Conservation (phyloP, 2,113 vertebrate species). For the Anguilla japonica region DNA sequence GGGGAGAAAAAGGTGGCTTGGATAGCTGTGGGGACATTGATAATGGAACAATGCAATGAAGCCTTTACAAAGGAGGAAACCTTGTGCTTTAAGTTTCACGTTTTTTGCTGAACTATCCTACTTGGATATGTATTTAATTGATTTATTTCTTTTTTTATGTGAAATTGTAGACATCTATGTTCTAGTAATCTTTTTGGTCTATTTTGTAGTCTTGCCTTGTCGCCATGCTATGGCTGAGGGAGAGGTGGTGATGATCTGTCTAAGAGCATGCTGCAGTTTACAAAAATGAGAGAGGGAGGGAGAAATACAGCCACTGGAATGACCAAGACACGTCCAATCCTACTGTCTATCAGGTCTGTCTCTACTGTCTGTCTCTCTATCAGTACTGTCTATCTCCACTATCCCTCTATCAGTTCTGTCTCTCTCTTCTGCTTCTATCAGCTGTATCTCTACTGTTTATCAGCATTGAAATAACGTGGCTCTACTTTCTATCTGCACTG, state of each 20-base stretch:
- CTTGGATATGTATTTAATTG: not conserved
- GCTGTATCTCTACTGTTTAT: not conserved
- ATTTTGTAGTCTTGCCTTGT: constrained; percentile 2
- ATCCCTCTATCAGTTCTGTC: not conserved
- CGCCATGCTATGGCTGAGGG: not conserved
- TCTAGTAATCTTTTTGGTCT: not conserved
- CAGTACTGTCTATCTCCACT: too few relatives aligned
- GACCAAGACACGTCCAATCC: too few relatives aligned
- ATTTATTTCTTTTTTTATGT: not conserved
- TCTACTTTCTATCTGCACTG: not conserved
- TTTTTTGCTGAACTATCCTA: constrained; percentile 14
- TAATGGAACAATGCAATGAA: constrained; percentile 14
- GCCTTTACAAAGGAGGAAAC: constrained; percentile 4
- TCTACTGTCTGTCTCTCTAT: too few relatives aligned
- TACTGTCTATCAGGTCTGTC: too few relatives aligned
- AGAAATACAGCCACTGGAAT: too few relatives aligned
- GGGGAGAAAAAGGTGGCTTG: not conserved
- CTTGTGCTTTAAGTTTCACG: not conserved
- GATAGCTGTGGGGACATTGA: not conserved
- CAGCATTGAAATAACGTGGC: not conserved
- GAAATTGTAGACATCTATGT: not conserved
- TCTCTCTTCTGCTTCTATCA: not conserved
- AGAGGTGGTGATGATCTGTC: constrained; percentile 5
- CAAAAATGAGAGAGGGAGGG: not conserved
- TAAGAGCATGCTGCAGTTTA: not conserved